A percentile compares a stretch with the other conserved stretches of the same genome.
Evolutionary conservation across 2,888 invertebrate genomes (phyloP).

Genomic region (Dorcus parallelipipedus): DNA sequence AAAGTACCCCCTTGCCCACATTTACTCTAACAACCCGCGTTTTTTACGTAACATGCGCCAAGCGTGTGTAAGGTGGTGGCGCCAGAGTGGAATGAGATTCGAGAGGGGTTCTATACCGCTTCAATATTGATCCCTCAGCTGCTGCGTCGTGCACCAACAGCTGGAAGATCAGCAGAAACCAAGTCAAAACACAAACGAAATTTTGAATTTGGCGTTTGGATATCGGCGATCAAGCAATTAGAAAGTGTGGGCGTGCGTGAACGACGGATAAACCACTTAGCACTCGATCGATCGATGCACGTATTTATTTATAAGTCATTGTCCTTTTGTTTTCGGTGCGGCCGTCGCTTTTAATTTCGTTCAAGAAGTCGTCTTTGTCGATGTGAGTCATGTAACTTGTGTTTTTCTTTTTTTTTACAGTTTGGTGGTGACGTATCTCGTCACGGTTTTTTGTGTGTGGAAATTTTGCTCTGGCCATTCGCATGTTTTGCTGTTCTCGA

Average conservation of each 20-base stretch:
- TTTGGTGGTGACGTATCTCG: too few species aligned
- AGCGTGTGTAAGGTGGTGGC: background rate
- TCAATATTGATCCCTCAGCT: slow-evolving; percentile 20
- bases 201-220: background rate
- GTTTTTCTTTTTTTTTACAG: too few species aligned
- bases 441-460: too few species aligned
- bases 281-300: background rate
- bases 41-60: background rate
- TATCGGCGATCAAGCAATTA: too few species aligned
- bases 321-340: background rate
- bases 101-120: background rate
- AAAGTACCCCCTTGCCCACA: too few species aligned
- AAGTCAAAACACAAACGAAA: slow-evolving; percentile 22
- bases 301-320: background rate
- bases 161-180: slow-evolving; percentile 26
- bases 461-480: background rate
- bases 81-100: background rate
- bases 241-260: too few species aligned
- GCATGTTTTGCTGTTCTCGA: slow-evolving; percentile 24
- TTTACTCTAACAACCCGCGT: too few species aligned
- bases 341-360: background rate
- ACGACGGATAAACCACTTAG: too few species aligned
- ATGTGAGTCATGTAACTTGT: too few species aligned
- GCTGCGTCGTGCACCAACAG: slow-evolving; percentile 26
- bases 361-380: background rate